Evolutionary conservation across 1,140 invertebrate genomes (phyloP), one percentile per base, ranked within the genome.

Genomic region (Scaptomyza pallida): DNA sequence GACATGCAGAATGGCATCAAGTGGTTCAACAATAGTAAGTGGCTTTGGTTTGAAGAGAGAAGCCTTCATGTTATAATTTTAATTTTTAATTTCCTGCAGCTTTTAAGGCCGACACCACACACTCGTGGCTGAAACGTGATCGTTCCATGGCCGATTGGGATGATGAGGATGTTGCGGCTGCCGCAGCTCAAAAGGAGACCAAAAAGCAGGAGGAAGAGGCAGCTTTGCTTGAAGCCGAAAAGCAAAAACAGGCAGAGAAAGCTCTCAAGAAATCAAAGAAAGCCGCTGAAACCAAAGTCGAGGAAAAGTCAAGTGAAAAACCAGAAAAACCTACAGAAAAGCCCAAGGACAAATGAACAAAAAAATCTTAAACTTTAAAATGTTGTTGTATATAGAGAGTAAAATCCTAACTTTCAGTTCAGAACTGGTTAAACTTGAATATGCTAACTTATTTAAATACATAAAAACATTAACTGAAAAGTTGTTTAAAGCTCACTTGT

Each of bases 1-100:
- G 94, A 95, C 69, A 93, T 95, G 55, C 92, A 95, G 16, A 73
- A 92, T 68, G 96, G 96, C 19, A 96, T 96, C 10, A 90, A 79
- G 48, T 91, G 89, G 85, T 91, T 85, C 21, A 78, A 78, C 74
- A 52, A 80, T 37, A 89, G 88, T 91, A 43, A 71, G 76, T 90
- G 21, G 3, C 8, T 30, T 6, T 9, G 6, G 26, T 0, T 9
- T 30, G 1, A 30, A 9, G 6, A 10, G 26, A 21, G 23, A 26
- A 0, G 8, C 2, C 26, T 12, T 10, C 33, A 9, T 94, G 16
- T 93, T 8, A 37, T 9, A 37, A 2, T 3, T 8, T 0, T 6
- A n/a, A 3, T 43, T 30, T 19, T 41, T n/a, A n/a, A 0, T 35
- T 1, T 6, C 12, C 30, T 72, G 3, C 55, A 90, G 89, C 89